phyloP scores from a whole-genome alignment of 2,888 invertebrate genomes.

The Oligia latruncula region DNA sequence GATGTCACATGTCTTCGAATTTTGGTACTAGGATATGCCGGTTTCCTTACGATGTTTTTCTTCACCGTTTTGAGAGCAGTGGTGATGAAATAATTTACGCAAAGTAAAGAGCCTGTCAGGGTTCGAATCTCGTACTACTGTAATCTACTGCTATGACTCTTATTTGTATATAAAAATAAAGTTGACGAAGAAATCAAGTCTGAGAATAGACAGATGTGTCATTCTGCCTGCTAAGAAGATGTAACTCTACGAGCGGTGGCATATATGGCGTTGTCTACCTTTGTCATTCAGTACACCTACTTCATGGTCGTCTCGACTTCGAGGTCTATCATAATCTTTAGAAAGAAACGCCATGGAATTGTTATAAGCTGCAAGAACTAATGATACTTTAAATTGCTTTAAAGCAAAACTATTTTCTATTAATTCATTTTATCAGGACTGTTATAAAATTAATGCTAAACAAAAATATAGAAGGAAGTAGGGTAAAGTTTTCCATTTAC shows the following conservation, averaged over 20 bases:
- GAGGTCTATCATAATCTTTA: neutral
- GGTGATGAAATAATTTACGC: neutral
- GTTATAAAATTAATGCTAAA: slow-evolving; percentile 18
- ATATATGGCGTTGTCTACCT: neutral
- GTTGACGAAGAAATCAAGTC: neutral
- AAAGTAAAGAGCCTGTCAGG: neutral
- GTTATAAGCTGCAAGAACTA: neutral
- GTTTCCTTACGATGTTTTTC: neutral
- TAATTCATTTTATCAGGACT: neutral
- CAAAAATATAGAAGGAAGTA: slow-evolving; percentile 18
- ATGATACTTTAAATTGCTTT: neutral
- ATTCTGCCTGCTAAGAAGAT: neutral
- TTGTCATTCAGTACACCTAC: neutral
- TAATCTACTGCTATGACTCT: neutral
- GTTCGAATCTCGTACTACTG: neutral
- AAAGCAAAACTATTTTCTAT: neutral
- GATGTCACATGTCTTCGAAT: neutral
- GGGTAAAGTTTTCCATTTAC: slow-evolving; percentile 37
- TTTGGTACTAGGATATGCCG: too few relatives aligned
- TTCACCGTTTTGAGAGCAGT: neutral
- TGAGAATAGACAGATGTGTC: neutral
- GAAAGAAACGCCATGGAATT: neutral
- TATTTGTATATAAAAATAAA: neutral
- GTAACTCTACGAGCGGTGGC: neutral
- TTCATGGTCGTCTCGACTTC: neutral